Conservation (phyloP, 1,140 invertebrate species). For the Drosophila pandora region DNA sequence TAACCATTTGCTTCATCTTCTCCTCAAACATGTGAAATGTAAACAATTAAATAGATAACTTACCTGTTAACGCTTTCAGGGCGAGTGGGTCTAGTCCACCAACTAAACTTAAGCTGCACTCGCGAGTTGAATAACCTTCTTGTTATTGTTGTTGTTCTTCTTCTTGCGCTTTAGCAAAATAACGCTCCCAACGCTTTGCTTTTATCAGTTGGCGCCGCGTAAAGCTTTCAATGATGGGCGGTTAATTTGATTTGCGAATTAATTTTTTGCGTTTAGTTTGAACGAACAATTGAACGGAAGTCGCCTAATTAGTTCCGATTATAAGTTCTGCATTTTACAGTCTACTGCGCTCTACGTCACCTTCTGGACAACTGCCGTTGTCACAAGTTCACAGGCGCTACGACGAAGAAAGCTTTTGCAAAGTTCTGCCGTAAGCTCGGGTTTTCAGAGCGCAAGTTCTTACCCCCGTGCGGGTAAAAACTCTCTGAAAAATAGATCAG, state of each 20-base stretch:
- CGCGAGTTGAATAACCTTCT: constrained; percentile 37
- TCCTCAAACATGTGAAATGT: not conserved
- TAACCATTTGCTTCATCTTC: not conserved
- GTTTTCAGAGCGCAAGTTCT: not conserved
- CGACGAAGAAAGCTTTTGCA: not conserved
- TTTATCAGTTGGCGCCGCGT: not conserved
- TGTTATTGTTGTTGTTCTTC: constrained; percentile 15
- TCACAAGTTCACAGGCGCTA: not conserved
- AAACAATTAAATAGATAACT: constrained; percentile 9
- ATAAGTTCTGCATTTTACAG: constrained; percentile 1
- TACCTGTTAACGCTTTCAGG: constrained; percentile 17
- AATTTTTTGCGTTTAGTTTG: not conserved
- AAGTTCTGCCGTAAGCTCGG: not conserved
- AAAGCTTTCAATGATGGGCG: constrained; percentile 1
- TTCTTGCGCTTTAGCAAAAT: constrained; percentile 4
- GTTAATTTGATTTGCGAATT: not conserved
- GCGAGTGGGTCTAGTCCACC: not conserved
- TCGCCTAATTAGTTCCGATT: not conserved
- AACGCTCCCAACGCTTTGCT: not conserved
- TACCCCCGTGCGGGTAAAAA: not conserved
- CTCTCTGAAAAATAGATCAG: not conserved
- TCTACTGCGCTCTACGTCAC: constrained; percentile 2
- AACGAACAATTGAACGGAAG: not conserved
- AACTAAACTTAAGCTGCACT: not conserved
- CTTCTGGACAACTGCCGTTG: not conserved